Evolutionary conservation across 2,888 invertebrate genomes (phyloP).

Genomic region (Synanthedon myopaeformis): DNA sequence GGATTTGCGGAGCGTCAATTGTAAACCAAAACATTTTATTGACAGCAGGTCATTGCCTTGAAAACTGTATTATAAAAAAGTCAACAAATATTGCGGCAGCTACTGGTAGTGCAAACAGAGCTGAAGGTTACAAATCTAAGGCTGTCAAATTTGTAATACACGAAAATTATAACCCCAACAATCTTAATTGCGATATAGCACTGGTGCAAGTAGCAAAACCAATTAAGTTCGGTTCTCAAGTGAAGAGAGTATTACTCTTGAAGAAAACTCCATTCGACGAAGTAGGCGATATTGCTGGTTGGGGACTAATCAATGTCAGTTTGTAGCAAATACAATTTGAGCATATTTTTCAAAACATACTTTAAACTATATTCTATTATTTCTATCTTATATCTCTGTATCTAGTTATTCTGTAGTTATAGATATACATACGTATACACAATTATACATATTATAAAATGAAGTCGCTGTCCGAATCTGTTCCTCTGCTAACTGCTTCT

Average conservation of each 20-base stretch:
- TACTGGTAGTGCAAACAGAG: slow-evolving; percentile 14
- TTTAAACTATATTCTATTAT: too few relatives aligned
- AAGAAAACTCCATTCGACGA: slow-evolving; percentile 7
- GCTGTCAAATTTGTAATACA: slow-evolving; percentile 6
- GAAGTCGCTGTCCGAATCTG: too few relatives aligned
- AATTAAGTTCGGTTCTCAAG: slow-evolving; percentile 4
- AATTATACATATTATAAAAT: too few relatives aligned
- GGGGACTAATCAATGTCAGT: slow-evolving; percentile 19
- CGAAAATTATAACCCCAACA: slow-evolving; percentile 4
- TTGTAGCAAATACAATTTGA: too few relatives aligned
- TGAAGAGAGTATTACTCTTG: slow-evolving; percentile 12
- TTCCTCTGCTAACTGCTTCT: too few relatives aligned
- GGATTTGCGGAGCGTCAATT: slow-evolving; percentile 23
- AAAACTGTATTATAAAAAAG: slow-evolving; percentile 1
- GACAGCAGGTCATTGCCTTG: slow-evolving; percentile 27
- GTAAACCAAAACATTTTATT: slow-evolving; percentile 20
- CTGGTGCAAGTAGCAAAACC: slow-evolving; percentile 6
- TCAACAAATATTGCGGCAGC: slow-evolving; percentile 1
- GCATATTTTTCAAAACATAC: too few relatives aligned
- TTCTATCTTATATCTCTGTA: too few relatives aligned
- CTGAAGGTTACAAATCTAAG: background rate
- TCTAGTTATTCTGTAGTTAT: too few relatives aligned
- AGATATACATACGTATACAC: too few relatives aligned
- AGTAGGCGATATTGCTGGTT: slow-evolving; percentile 15
- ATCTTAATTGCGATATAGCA: slow-evolving; percentile 12